Base-by-base conservation (phyloP, 2,888 invertebrate genomes). In the Cecidostiba fungosa region DNA sequence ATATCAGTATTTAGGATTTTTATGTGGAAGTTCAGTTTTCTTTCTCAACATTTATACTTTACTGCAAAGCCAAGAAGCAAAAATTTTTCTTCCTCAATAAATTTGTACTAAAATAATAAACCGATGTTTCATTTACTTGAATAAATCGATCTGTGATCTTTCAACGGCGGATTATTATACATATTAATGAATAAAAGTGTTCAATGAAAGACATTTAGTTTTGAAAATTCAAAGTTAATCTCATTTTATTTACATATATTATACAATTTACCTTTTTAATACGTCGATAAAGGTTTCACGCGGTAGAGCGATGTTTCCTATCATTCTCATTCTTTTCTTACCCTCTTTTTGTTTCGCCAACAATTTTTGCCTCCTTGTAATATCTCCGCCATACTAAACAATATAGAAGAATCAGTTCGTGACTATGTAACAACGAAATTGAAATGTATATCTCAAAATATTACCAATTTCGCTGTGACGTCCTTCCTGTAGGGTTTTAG, bases 251-350 rank as follows among this genome's bases (percentile, higher is more conserved):
- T 72, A 59, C 54, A 59, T 69, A 54, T 47, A 73, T 50, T 36
- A 23, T 70, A 50, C 54, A 78, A 59, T 82, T 85, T 78, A 87
- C 81, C 95, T 96, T 92, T 97, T 98, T 59, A 99, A 94, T 82
- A 99, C 96, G 93, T 98, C 96, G 89, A 99, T 97, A 93, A 99
- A 99, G 1, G 98, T 98, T 92, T 99, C 97, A 92, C 98, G 96
- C 3, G 99, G 98, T 89, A 99, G 95, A 90, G 97, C 96, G 88
- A 99, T 97, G 92, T 98, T 98, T 76, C 98, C 99, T 86, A 99
- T 95, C 95, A 96, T 96, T 91, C 97, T 95, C 97, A 99, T 97
- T 93, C 96, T 96, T 93, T 97, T 98, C 93, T 99, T 99, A 10
- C 99, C 99, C 90, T 98, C 98, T 0, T 97, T 95, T 94, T 99